Percentiles rank a stretch among this genome's conserved stretches.
phyloP scores from a whole-genome alignment of 2,888 invertebrate species.

The Parascotia fuliginaria region DNA sequence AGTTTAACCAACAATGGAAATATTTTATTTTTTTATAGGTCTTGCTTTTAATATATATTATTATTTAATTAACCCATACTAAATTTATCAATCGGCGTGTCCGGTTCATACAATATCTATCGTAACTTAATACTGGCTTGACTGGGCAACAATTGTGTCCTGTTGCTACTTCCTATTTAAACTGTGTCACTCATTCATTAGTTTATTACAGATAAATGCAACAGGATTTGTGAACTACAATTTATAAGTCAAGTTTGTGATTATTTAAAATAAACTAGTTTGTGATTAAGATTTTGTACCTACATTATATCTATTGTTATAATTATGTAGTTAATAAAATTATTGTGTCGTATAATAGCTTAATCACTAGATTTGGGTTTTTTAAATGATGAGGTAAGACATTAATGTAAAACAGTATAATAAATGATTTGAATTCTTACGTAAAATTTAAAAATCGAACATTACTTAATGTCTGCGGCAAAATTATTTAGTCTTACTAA shows the following conservation, averaged over 20 bases:
- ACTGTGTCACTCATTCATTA: slow-evolving; percentile 45
- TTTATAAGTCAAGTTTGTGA: slow-evolving; percentile 36
- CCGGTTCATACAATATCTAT: slow-evolving; percentile 26
- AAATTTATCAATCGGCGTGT: slow-evolving; percentile 27
- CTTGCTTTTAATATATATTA: background rate
- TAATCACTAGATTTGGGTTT: too few relatives aligned
- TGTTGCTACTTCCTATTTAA: slow-evolving; percentile 44
- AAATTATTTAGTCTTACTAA: too few relatives aligned
- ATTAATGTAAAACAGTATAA: too few relatives aligned
- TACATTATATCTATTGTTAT: background rate
- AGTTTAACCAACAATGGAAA: slow-evolving; percentile 1
- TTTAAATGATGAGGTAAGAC: too few relatives aligned
- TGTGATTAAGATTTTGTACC: background rate
- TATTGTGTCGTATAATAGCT: too few relatives aligned
- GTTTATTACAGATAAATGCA: slow-evolving; percentile 37
- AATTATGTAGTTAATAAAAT: too few relatives aligned
- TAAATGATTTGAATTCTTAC: too few relatives aligned
- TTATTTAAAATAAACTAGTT: background rate
- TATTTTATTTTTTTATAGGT: background rate
- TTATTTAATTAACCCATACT: slow-evolving; percentile 29
- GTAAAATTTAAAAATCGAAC: too few relatives aligned
- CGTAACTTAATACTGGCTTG: slow-evolving; percentile 33
- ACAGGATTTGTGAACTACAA: slow-evolving; percentile 39
- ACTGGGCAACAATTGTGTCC: slow-evolving; percentile 40
- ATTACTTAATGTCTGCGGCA: too few relatives aligned